A percentile compares a stretch with the other conserved stretches of the same genome.
These are phyloP conservation scores for Dasyornis broadbenti DNA, from an alignment of 2,113 vertebrate species.

Conservation along the genomic window DNA sequence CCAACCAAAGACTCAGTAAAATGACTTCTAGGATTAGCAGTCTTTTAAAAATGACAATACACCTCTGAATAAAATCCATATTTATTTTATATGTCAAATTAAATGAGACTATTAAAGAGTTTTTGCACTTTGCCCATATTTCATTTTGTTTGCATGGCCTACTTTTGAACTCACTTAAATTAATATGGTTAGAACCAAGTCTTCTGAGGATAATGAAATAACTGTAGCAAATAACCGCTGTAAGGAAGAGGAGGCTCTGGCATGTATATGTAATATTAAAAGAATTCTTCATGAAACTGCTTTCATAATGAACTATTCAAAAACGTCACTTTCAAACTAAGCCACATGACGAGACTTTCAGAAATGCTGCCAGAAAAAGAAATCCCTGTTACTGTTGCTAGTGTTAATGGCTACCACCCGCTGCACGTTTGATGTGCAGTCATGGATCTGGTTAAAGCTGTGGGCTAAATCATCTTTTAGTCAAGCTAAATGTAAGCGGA, in stretches of 20 bases:
- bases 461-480: not conserved
- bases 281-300: not conserved
- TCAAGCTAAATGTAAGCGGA: not conserved
- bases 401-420: not conserved
- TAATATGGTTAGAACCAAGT: not conserved
- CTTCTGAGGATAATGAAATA: conserved; percentile 18
- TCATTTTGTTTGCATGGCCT: conserved; percentile 4
- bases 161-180: conserved; percentile 34
- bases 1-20: not conserved
- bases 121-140: not conserved
- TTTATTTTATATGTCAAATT: conserved; percentile 33
- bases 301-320: not conserved
- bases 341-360: not conserved
- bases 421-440: rapidly evolving
- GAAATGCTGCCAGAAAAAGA: not conserved
- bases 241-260: not conserved
- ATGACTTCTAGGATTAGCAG: conserved; percentile 27
- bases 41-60: conserved; percentile 14
- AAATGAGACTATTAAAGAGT: not conserved
- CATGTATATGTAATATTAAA: not conserved
- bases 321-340: not conserved
- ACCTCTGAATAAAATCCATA: conserved; percentile 9
- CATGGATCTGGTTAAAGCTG: not conserved
- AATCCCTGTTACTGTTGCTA: not conserved
- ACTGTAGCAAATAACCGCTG: not conserved